Base-by-base conservation (phyloP, 2,888 invertebrate genomes). In the Parnassius smintheus region DNA sequence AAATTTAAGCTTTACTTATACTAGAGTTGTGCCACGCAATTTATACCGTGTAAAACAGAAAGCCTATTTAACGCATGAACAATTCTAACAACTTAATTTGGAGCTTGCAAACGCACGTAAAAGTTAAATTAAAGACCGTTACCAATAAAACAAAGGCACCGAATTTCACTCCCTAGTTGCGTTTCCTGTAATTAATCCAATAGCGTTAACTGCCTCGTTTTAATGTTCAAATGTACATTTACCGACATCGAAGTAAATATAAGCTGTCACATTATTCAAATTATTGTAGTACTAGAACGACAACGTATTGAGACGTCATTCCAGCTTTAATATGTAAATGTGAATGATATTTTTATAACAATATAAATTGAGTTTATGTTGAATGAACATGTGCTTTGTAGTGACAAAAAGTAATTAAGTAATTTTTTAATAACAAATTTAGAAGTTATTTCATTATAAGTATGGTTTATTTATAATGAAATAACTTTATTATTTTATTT, bases 1-100 rank as follows among this genome's bases (percentile, higher is more conserved):
- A 9, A 13, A 49, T 8, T 7, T 9, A 12, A 9, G 49, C 49
- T 9, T 9, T 7, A 46, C 3, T 35, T 35, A 13, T 54, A 9
- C 42, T 35, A 2, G 35, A 42, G 61, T 18, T 18, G 18, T 11
- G 35, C 13, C 46, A 18, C 51, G 61, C 50, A 61, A 56, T 56
- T 56, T 56, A 48, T 52, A 18, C 25, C n/a, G 62, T 51, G 53
- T 56, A 41, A 56, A 61, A 56, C 12, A 25, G 22, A 52, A 44
- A 55, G 42, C 9, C 62, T 57, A 62, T 62, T 62, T 48, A 42
- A 52, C 57, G 62, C 62, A 62, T 53, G 57, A 62, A 62, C 57
- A 57, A 62, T 56, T 52, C 48, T 56, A 62, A 62, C 62, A 62
- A 57, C 62, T 62, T 62, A 62, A 62, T 62, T 57, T 41, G 57